Base-by-base conservation (phyloP, 2,797 vertebrate genomes). In the Diglossa cyanea region DNA sequence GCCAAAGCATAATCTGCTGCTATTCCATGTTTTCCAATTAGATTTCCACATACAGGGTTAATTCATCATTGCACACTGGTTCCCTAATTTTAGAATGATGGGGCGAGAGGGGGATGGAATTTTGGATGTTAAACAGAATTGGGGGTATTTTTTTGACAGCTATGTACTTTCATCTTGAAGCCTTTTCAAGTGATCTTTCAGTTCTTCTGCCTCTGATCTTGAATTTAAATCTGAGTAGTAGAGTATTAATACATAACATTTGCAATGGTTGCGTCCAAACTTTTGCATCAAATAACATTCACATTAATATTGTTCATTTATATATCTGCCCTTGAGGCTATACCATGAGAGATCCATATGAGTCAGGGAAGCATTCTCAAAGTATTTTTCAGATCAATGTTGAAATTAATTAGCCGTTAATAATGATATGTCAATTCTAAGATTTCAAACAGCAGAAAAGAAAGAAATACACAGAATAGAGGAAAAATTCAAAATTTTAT, bases 41-140 rank as follows among this genome's bases (percentile, higher is more conserved):
- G 35, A 48, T n/a, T 88, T 83, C 16, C 31, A 30, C 23, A 7
- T 58, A 39, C 3, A 21, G n/a, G 10, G 23, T 42, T 58, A 70
- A 88, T 61, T 76, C 10, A 33, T 58, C 47, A 39, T 6, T 76
- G 14, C 19, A 39, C 11, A 7, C 19, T 74, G 37, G 15, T 44
- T 77, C 21, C 47, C 28, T 77, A 31, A 54, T 42, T 73, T 84
- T 71, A n/a, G 47, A 58, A 60, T 9, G 21, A 58, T 40, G 31
- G 9, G 5, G 3, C 6, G 7, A 16, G 35, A n/a, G 5, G 5
- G 9, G 21, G 9, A 1, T 2, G 19, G n/a, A 63, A 63, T 1
- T 44, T 1, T 44, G n/a, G 37, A 23, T 39, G 33, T 42, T 44
- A 37, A 91, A 39, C 40, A 37, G 40, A 67, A 60, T 1, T 67